phyloP scores from a whole-genome alignment of 2,797 vertebrate species.

The Babyrousa celebensis region DNA sequence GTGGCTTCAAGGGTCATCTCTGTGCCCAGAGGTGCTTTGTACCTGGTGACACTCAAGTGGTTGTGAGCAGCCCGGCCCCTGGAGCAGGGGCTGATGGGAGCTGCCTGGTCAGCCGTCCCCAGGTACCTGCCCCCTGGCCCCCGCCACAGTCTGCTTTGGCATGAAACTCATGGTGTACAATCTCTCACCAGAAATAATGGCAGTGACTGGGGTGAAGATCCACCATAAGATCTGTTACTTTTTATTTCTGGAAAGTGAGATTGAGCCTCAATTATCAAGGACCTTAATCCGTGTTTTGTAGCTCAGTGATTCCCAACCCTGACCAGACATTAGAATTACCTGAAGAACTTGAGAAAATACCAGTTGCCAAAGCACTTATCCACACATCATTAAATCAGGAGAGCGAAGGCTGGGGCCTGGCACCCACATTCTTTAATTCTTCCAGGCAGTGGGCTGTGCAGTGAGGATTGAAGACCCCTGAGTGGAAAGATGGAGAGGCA shows the following conservation, averaged over 20 bases:
- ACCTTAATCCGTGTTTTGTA: constrained; percentile 55
- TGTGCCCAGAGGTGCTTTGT: neutral
- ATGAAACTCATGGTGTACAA: fast-evolving
- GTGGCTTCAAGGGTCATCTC: neutral
- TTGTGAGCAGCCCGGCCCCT: neutral
- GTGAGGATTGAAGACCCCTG: neutral
- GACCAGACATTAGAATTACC: constrained; percentile 53
- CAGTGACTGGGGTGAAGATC: neutral
- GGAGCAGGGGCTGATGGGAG: neutral
- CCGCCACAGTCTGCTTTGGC: neutral
- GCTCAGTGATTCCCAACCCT: constrained; percentile 34
- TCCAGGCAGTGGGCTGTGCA: neutral
- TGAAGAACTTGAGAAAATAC: constrained; percentile 66
- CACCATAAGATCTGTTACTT: neutral
- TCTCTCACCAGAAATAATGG: neutral
- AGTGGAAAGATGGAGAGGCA: neutral
- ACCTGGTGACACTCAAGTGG: neutral
- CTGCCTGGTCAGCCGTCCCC: too few species aligned
- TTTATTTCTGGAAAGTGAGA: constrained; percentile 63
- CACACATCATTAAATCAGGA: constrained; percentile 35
- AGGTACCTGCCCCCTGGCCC: neutral
- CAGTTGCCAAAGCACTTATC: constrained; percentile 1
- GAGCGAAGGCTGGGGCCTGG: neutral
- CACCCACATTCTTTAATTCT: neutral
- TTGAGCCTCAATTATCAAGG: constrained; percentile 39